Percentiles rank a stretch among this genome's conserved stretches.
phyloP scores from a whole-genome alignment of 2,797 vertebrate genomes.

The Onychomys arenicola region DNA sequence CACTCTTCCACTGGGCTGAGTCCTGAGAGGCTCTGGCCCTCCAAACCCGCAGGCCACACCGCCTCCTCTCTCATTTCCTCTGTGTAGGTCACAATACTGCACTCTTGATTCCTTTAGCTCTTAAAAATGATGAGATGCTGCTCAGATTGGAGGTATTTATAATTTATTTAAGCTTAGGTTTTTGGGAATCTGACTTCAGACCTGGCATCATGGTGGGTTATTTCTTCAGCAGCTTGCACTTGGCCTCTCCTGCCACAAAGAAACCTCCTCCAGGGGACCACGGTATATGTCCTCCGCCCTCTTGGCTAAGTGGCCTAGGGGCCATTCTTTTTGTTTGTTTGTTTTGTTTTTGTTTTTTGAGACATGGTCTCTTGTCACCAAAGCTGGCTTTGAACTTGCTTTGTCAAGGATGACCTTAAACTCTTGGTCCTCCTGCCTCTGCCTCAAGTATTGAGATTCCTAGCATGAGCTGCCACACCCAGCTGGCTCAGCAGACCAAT shows the following conservation, averaged over 20 bases:
- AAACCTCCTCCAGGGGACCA: neutral
- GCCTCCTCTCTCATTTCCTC: neutral
- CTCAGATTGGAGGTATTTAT: constrained; percentile 61
- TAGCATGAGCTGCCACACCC: neutral
- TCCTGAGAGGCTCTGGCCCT: neutral
- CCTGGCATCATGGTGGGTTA: neutral
- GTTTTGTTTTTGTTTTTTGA: neutral
- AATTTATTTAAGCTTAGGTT: constrained; percentile 72
- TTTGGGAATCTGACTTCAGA: constrained; percentile 22
- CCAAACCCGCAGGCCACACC: neutral
- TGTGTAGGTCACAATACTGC: neutral
- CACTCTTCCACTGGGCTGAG: neutral
- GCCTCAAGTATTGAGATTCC: neutral
- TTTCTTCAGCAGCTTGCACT: neutral
- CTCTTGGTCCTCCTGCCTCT: neutral
- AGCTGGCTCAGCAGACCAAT: neutral
- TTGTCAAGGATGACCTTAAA: neutral
- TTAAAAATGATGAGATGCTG: constrained; percentile 37
- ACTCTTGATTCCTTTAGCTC: constrained; percentile 18
- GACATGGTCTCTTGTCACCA: neutral
- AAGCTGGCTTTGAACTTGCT: neutral
- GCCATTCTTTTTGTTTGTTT: neutral
- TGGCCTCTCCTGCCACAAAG: constrained; percentile 19
- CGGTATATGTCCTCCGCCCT: neutral
- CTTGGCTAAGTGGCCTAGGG: neutral